Conservation (phyloP, 2,113 vertebrate genomes). For the Hyaena hyaena region DNA sequence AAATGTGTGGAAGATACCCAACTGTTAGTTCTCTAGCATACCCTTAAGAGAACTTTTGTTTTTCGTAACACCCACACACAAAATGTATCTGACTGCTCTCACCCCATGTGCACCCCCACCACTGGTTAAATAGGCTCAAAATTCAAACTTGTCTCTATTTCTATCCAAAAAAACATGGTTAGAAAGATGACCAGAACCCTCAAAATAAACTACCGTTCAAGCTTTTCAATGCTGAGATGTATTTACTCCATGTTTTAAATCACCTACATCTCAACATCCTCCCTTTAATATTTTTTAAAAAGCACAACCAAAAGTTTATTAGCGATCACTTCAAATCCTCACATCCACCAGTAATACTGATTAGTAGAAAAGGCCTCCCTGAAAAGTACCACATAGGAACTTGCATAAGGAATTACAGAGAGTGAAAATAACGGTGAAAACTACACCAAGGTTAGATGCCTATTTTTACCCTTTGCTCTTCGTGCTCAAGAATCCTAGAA, state of each 20-base stretch:
- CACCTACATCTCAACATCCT: neutral
- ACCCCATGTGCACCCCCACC: neutral
- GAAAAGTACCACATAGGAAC: conserved; percentile 9
- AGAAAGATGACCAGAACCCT: neutral
- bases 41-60: neutral
- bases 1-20: conserved; percentile 11
- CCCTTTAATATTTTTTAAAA: neutral
- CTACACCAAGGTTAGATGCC: neutral
- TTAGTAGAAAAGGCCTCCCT: neutral
- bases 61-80: neutral
- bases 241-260: conserved; percentile 12
- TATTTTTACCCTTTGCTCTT: conserved; percentile 25
- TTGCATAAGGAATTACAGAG: conserved; percentile 26
- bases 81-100: neutral
- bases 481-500: conserved; percentile 57
- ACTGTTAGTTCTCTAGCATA: neutral
- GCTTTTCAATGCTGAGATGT: neutral
- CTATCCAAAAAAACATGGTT: neutral
- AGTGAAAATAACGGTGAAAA: conserved; percentile 48
- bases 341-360: neutral
- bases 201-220: conserved; percentile 33
- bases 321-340: neutral
- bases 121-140: neutral
- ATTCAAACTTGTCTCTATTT: neutral
- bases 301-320: neutral